Evolutionary conservation across 64 coral and sea anemone species (phyloP).

Genomic region (Acropora tenuis): DNA sequence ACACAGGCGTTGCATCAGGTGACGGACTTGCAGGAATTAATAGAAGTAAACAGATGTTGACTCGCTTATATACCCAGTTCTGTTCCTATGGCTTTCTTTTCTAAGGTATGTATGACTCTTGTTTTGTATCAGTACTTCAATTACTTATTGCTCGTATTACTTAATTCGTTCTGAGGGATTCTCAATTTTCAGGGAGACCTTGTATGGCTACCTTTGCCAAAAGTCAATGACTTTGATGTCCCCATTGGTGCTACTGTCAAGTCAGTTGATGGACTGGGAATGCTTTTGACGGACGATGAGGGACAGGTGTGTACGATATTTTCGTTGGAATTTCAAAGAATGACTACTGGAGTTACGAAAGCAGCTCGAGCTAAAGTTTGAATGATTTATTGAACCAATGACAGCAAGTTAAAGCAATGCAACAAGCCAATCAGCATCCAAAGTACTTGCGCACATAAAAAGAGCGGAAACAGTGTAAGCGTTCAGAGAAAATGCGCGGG

Average conservation of each 20-base stretch:
- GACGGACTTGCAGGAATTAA: no score
- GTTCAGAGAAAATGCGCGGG: no score
- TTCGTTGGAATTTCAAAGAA: not conserved
- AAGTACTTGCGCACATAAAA: no score
- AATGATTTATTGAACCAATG: not conserved
- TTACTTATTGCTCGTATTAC: not conserved
- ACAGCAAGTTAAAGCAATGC: not conserved
- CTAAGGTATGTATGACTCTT: not conserved
- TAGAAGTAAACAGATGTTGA: no score
- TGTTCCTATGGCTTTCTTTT: conserved; percentile 7
- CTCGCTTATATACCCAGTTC: not conserved
- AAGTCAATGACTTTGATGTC: conserved; percentile 24
- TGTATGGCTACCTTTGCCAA: conserved; percentile 36
- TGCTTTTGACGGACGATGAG: conserved; percentile 59
- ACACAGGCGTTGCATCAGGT: no score
- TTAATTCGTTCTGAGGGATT: not conserved
- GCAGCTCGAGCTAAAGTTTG: not conserved
- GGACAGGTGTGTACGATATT: conserved; percentile 7
- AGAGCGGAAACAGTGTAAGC: no score
- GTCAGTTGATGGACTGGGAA: conserved; percentile 43
- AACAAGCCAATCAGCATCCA: not conserved
- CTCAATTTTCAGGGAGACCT: conserved; percentile 49
- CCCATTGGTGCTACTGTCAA: conserved; percentile 63
- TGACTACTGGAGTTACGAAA: not conserved
- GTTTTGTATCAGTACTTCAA: not conserved